Percentiles rank a stretch among this genome's conserved stretches.
Conservation (phyloP, 64 coral and sea anemone species). For the Orbicella faveolata region DNA sequence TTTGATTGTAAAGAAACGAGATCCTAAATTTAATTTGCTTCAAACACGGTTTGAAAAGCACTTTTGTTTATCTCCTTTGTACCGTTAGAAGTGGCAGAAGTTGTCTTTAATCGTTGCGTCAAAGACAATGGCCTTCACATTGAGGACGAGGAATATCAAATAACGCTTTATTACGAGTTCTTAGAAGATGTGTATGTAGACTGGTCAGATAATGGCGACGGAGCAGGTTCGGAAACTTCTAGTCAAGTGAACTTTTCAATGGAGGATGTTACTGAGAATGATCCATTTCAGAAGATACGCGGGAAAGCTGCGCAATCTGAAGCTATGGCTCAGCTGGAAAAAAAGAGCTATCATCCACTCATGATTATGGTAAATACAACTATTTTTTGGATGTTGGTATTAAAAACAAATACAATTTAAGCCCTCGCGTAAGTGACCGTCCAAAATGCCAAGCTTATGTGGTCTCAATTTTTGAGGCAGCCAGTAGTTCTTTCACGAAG, state of each 20-base stretch:
- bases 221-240: conserved; percentile 17
- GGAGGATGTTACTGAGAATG: conserved; percentile 29
- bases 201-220: conserved; percentile 50
- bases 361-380: conserved; percentile 83
- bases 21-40: too few species aligned
- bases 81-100: conserved; percentile 79
- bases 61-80: background rate
- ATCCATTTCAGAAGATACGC: background rate
- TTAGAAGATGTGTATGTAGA: conserved; percentile 85
- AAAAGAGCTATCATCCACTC: conserved; percentile 82
- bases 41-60: background rate
- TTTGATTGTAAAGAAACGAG: too few species aligned
- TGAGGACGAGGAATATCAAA: conserved; percentile 60
- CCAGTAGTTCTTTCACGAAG: too few species aligned
- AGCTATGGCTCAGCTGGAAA: conserved; percentile 58
- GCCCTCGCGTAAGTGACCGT: too few species aligned
- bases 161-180: conserved; percentile 82
- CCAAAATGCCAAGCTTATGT: too few species aligned
- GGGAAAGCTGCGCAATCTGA: conserved; percentile 9
- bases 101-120: conserved; percentile 81
- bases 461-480: too few species aligned
- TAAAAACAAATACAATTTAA: background rate
- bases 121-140: conserved; percentile 56
- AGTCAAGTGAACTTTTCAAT: conserved; percentile 12
- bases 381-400: background rate